Percentiles rank a stretch among this genome's conserved stretches.
phyloP scores from a whole-genome alignment of 2,888 invertebrate genomes.

The Tiliacea aurago region DNA sequence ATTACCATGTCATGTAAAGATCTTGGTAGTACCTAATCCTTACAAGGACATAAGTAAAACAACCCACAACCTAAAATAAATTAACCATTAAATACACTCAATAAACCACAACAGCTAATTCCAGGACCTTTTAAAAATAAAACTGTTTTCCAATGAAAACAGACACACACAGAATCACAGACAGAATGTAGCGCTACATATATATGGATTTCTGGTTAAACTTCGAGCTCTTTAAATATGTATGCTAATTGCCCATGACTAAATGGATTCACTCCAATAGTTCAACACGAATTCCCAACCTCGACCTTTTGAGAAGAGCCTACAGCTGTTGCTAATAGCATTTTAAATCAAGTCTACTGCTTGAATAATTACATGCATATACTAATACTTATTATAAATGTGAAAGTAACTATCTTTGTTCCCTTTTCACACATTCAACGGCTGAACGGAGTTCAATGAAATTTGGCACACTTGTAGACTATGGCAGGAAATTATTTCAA shows the following conservation, averaged over 20 bases:
- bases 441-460: too few relatives aligned
- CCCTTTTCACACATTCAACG: too few relatives aligned
- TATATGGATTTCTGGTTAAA: slow-evolving; percentile 33
- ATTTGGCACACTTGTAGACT: too few relatives aligned
- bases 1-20: too few relatives aligned
- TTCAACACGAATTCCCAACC: slow-evolving; percentile 5
- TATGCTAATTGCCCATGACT: slow-evolving; percentile 27
- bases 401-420: too few relatives aligned
- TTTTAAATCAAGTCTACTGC: slow-evolving; percentile 1
- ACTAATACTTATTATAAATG: too few relatives aligned
- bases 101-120: not conserved
- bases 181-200: slow-evolving; percentile 11
- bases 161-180: too few relatives aligned
- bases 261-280: slow-evolving; percentile 21
- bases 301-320: not conserved
- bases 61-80: too few relatives aligned
- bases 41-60: too few relatives aligned
- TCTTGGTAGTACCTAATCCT: too few relatives aligned
- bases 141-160: not conserved
- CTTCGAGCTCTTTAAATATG: slow-evolving; percentile 28
- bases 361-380: not conserved
- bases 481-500: too few relatives aligned
- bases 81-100: not conserved
- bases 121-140: slow-evolving; percentile 24
- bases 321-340: slow-evolving; percentile 1